phyloP scores from a whole-genome alignment of 2,113 vertebrate genomes.

The Gymnogyps californianus region DNA sequence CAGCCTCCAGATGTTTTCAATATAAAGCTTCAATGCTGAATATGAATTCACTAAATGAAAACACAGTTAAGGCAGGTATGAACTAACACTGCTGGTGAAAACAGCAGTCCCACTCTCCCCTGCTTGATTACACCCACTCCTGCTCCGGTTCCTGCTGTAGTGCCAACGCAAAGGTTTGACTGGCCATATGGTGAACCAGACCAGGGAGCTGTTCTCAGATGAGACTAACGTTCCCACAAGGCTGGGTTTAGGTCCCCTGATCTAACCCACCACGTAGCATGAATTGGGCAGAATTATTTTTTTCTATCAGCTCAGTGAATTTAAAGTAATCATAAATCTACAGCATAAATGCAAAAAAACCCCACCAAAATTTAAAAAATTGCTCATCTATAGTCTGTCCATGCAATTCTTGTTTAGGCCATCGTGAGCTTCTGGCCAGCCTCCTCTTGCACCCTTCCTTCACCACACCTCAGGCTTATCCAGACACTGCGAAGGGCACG shows the following conservation, averaged over 20 bases:
- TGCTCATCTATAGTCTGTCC: accelerated
- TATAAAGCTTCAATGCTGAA: neutral
- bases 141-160: accelerated
- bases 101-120: neutral
- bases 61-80: neutral
- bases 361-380: accelerated
- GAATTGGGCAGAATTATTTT: neutral
- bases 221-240: neutral
- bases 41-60: neutral
- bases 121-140: neutral
- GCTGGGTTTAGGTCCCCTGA: too few relatives aligned
- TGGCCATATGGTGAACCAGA: accelerated
- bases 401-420: neutral
- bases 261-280: accelerated
- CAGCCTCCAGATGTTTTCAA: neutral
- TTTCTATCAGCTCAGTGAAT: neutral
- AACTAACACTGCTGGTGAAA: neutral
- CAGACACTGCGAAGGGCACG: accelerated
- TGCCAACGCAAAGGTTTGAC: neutral
- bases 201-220: neutral
- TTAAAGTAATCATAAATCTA: neutral
- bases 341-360: neutral
- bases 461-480: neutral
- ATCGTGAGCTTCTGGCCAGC: accelerated
- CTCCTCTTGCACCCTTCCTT: neutral